A percentile compares a stretch with the other conserved stretches of the same genome.
These are phyloP conservation scores for Oscheius sp. DNA, from an alignment of 2,888 invertebrate species.

Conservation along the genomic window DNA sequence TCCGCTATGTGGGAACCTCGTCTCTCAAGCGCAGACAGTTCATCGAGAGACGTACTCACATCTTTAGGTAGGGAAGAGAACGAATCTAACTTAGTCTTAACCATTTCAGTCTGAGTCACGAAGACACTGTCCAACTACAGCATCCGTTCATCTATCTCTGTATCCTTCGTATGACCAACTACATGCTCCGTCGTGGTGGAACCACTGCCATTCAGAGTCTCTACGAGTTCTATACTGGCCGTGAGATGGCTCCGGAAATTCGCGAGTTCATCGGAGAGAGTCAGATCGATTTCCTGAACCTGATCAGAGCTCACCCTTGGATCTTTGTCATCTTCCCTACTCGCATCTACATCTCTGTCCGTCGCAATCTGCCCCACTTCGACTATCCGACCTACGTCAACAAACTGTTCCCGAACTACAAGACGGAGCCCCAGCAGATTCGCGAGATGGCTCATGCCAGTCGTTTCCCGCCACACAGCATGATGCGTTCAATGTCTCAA, in stretches of 20 bases:
- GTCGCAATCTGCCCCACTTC: constrained; percentile 70
- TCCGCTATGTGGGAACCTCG: constrained; percentile 72
- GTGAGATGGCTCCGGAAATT: constrained; percentile 64
- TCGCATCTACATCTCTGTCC: constrained; percentile 71
- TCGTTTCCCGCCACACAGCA: constrained; percentile 27
- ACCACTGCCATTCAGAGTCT: constrained; percentile 70
- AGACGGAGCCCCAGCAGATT: constrained; percentile 15
- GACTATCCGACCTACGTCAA: constrained; percentile 70
- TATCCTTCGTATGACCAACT: constrained; percentile 63
- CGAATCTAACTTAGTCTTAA: constrained; percentile 44
- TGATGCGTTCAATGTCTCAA: constrained; percentile 35
- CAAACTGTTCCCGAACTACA: constrained; percentile 35
- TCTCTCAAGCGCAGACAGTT: constrained; percentile 72
- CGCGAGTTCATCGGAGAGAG: constrained; percentile 67
- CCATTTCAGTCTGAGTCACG: background rate
- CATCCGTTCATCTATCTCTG: constrained; percentile 70
- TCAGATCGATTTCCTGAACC: constrained; percentile 64
- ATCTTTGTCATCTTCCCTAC: constrained; percentile 72
- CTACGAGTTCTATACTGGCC: constrained; percentile 65
- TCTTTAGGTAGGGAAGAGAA: constrained; percentile 69
- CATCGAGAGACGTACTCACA: constrained; percentile 72
- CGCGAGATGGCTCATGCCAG: background rate
- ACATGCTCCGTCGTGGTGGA: constrained; percentile 70
- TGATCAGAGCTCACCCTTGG: constrained; percentile 70
- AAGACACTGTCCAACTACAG: constrained; percentile 45